Conservation (phyloP, 2,888 invertebrate genomes). For the Cremastobaeus sp. region DNA sequence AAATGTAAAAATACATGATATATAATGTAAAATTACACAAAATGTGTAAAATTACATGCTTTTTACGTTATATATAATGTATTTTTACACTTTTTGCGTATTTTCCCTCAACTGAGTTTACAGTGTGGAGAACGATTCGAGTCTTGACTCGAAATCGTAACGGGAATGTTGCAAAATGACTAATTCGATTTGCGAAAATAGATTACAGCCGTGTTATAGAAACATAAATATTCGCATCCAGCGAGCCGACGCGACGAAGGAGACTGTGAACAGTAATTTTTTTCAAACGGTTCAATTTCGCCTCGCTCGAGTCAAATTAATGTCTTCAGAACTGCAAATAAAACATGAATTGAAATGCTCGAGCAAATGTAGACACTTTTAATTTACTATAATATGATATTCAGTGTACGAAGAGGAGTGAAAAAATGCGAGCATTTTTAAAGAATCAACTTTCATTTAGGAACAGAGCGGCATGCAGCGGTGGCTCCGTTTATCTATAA, state of each 20-base stretch:
- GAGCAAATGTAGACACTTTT: constrained; percentile 48
- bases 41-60: no score
- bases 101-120: no score
- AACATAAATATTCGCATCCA: not conserved
- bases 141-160: no score
- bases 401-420: constrained; percentile 29
- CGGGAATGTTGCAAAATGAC: no score
- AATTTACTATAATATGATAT: constrained; percentile 57
- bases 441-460: constrained; percentile 57
- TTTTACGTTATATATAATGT: no score
- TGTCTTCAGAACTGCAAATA: constrained; percentile 47
- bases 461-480: constrained; percentile 39
- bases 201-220: not conserved
- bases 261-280: constrained; percentile 19
- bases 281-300: constrained; percentile 47
- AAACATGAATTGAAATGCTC: constrained; percentile 46
- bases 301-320: constrained; percentile 44
- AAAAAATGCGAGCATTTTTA: constrained; percentile 36
- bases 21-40: no score
- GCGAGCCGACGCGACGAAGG: not conserved
- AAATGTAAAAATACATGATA: no score
- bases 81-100: no score
- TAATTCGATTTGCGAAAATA: no score
- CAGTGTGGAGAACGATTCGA: no score
- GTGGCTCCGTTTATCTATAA: constrained; percentile 56